Percentiles rank a stretch among this genome's conserved stretches.
phyloP scores from a whole-genome alignment of 2,888 invertebrate species.

The Hecatera dysodea region DNA sequence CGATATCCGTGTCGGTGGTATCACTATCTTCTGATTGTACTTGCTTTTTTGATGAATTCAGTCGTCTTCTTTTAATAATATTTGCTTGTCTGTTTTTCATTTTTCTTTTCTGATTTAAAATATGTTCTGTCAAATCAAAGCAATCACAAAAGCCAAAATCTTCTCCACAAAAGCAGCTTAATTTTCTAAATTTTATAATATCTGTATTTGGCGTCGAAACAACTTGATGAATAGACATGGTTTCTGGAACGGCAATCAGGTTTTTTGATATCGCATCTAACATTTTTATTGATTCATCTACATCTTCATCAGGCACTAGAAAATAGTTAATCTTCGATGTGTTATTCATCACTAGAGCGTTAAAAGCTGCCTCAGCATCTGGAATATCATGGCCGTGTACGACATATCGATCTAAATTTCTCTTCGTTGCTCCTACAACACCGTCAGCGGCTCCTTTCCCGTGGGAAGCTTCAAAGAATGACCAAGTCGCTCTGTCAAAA shows the following conservation, averaged over 20 bases:
- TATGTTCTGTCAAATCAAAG: constrained; percentile 31
- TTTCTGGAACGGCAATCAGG: constrained; percentile 12
- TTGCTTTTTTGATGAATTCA: constrained; percentile 3
- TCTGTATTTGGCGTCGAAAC: constrained; percentile 21
- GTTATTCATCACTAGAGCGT: background rate
- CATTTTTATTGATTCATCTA: background rate
- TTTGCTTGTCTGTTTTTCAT: background rate
- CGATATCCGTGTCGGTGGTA: constrained; percentile 25
- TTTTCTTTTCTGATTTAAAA: constrained; percentile 1
- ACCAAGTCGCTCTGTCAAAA: constrained; percentile 5
- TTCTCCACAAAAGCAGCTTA: constrained; percentile 35
- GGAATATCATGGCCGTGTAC: constrained; percentile 30
- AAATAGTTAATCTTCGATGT: constrained; percentile 5
- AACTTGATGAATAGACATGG: constrained; percentile 30
- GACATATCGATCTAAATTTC: constrained; percentile 44
- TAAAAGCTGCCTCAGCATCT: constrained; percentile 10
- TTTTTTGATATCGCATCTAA: constrained; percentile 3
- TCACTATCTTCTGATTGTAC: constrained; percentile 12
- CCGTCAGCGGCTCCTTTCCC: constrained; percentile 48
- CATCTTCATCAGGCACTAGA: background rate
- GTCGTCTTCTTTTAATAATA: background rate
- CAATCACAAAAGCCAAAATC: constrained; percentile 34
- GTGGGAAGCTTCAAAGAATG: constrained; percentile 2
- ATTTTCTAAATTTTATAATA: constrained; percentile 29
- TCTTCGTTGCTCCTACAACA: constrained; percentile 52